Evolutionary conservation across 2,797 vertebrate genomes (phyloP).

Genomic region (Alcedo atthis): DNA sequence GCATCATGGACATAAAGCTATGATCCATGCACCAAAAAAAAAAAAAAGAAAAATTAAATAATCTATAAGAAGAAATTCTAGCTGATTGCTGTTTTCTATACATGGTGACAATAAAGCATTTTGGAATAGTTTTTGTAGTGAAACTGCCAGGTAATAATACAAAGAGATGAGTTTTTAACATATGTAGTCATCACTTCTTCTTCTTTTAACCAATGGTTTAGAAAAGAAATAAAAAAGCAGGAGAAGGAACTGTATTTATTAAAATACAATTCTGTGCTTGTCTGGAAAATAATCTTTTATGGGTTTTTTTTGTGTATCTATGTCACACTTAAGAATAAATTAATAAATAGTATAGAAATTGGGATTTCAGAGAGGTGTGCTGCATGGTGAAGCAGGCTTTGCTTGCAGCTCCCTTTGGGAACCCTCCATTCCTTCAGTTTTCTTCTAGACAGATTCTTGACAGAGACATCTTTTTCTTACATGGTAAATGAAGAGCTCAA

Average conservation of each 20-base stretch:
- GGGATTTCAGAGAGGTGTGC: neutral
- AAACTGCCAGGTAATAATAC: neutral
- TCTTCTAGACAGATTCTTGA: neutral
- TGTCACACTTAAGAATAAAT: neutral
- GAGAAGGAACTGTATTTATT: neutral
- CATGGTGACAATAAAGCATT: neutral
- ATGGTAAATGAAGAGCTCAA: neutral
- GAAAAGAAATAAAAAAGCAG: neutral
- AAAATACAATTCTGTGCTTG: neutral
- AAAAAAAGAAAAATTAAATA: neutral
- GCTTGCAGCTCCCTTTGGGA: neutral
- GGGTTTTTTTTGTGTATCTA: neutral
- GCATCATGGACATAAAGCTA: neutral
- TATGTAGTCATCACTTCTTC: neutral
- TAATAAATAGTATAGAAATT: neutral
- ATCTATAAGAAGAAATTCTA: neutral
- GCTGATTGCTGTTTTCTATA: neutral
- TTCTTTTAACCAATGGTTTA: neutral
- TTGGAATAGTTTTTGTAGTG: neutral
- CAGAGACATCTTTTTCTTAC: neutral
- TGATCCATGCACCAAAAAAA: neutral
- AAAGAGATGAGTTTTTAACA: neutral
- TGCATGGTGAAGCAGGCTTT: neutral
- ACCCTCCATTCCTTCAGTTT: neutral
- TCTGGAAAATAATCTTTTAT: neutral